A percentile compares a stretch with the other conserved stretches of the same genome.
Evolutionary conservation across 2,113 vertebrate genomes (phyloP).

Genomic region (Phoenicopterus ruber): DNA sequence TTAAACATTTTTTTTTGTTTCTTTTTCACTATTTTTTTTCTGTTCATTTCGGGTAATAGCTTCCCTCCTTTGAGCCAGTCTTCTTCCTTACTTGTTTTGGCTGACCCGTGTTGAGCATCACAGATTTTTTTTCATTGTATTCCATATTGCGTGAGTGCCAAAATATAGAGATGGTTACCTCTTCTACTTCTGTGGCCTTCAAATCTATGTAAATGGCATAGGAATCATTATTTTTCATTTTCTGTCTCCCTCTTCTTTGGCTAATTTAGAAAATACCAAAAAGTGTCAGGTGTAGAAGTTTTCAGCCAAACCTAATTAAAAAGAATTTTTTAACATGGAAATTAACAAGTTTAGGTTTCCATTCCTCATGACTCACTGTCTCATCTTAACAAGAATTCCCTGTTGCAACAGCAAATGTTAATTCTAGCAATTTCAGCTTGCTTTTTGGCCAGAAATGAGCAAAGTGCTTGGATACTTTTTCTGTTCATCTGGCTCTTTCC

Average conservation of each 20-base stretch:
- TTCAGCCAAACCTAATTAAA: conserved; percentile 62
- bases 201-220: neutral
- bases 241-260: neutral
- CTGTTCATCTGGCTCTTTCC: neutral
- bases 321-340: conserved; percentile 50
- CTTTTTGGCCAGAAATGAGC: neutral
- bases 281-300: conserved; percentile 12
- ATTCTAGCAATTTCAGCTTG: conserved; percentile 46
- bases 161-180: neutral
- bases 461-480: conserved; percentile 9
- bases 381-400: conserved; percentile 52
- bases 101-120: neutral
- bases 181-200: neutral
- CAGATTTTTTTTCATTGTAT: neutral
- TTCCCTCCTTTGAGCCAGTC: neutral
- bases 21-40: neutral
- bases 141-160: neutral
- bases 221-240: neutral
- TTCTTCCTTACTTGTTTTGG: neutral
- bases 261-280: neutral
- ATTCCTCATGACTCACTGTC: conserved; percentile 45
- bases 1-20: neutral
- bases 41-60: neutral
- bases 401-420: conserved; percentile 36
- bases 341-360: conserved; percentile 55